These are phyloP conservation scores for Pampus argenteus DNA, from an alignment of 2,797 vertebrate genomes.

Conservation along the genomic window DNA sequence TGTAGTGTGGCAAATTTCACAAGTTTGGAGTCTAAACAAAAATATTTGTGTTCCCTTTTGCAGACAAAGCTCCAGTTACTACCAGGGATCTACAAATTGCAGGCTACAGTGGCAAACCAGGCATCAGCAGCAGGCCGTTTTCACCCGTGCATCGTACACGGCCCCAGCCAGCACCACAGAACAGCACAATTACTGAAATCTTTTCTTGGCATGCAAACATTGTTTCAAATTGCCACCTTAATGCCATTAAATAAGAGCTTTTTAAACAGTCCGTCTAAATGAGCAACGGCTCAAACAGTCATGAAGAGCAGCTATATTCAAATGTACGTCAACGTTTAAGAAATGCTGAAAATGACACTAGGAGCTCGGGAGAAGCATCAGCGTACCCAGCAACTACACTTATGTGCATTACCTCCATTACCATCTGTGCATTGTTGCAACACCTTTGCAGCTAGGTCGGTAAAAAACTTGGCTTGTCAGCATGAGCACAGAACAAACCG, in stretches of 20 bases:
- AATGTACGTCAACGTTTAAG: not conserved
- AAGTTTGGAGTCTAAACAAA: not conserved
- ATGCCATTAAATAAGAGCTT: not conserved
- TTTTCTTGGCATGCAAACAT: not conserved
- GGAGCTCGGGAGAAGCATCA: constrained; percentile 7
- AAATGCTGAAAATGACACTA: constrained; percentile 8
- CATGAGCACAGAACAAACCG: not conserved
- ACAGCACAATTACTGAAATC: not conserved
- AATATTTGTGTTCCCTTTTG: not conserved
- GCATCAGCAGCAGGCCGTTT: constrained; percentile 8
- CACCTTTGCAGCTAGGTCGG: not conserved
- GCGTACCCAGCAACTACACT: constrained; percentile 11
- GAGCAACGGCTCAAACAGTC: not conserved
- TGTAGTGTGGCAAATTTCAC: constrained; percentile 1
- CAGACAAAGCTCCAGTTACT: not conserved
- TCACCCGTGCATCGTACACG: not conserved
- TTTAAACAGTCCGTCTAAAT: not conserved
- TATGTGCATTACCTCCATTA: constrained; percentile 19
- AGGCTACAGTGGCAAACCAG: constrained; percentile 15
- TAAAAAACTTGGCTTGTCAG: constrained; percentile 13
- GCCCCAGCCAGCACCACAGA: not conserved
- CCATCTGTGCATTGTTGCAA: constrained; percentile 3
- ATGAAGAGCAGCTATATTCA: not conserved
- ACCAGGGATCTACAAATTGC: not conserved
- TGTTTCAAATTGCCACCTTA: constrained; percentile 11